Conservation (phyloP, 2,797 vertebrate species). For the Xenentodon cancila region DNA sequence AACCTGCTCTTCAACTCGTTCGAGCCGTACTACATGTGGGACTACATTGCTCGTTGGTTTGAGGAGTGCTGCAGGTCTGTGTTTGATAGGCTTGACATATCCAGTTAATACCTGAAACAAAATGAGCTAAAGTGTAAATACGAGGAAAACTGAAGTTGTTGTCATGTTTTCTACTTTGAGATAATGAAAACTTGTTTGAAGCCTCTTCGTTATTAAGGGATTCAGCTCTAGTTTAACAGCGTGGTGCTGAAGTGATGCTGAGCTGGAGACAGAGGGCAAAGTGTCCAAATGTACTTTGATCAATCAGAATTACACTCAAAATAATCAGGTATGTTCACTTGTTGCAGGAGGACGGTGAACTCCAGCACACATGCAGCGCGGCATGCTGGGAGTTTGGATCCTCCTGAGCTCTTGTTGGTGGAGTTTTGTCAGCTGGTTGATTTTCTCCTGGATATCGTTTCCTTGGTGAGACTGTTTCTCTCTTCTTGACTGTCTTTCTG, state of each 20-base stretch:
- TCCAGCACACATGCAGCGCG: slow-evolving; percentile 75
- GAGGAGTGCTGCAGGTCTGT: slow-evolving; percentile 97
- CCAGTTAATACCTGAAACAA: background rate
- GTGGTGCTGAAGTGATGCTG: background rate
- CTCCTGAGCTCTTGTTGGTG: slow-evolving; percentile 87
- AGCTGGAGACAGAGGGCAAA: no score
- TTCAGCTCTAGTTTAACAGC: no score
- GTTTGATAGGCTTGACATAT: background rate
- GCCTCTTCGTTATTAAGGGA: no score
- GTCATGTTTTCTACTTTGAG: background rate
- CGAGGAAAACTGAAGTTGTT: background rate
- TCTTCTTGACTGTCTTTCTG: background rate
- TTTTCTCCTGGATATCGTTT: slow-evolving; percentile 98
- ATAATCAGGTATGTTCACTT: background rate
- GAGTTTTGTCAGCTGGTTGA: slow-evolving; percentile 97
- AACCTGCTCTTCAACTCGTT: slow-evolving; percentile 99
- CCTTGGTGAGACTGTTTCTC: slow-evolving; percentile 88
- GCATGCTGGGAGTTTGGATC: slow-evolving; percentile 78
- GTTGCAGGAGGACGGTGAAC: slow-evolving; percentile 87
- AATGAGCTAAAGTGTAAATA: background rate
- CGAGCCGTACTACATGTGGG: slow-evolving; percentile 99
- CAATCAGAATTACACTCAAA: no score
- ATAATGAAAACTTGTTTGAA: background rate
- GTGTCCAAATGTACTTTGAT: background rate
- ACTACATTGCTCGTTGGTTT: slow-evolving; percentile 98